Evolutionary conservation across 2,113 vertebrate genomes (phyloP).

Genomic region (Oncorhynchus kisutch): DNA sequence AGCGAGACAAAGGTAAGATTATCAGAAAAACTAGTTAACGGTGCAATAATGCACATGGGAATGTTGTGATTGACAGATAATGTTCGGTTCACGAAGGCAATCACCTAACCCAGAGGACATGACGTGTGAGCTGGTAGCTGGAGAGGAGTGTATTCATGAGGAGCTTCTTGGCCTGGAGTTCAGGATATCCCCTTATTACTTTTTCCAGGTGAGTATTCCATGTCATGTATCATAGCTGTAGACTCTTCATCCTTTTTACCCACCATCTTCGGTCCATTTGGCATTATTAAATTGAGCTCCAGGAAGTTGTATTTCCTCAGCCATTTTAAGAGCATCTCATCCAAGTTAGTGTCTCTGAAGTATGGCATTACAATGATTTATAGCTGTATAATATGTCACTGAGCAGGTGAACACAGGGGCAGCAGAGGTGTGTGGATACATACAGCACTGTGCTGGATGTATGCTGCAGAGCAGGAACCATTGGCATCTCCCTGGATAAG

Average conservation of each 20-base stretch:
- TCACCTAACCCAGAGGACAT: conserved; percentile 86
- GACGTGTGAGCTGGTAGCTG: conserved; percentile 85
- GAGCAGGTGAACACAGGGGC: conserved; percentile 88
- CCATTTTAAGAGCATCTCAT: not conserved
- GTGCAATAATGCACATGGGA: not conserved
- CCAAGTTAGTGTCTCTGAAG: not conserved
- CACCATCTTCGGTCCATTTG: no score
- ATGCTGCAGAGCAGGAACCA: conserved; percentile 95
- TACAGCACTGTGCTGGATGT: conserved; percentile 87
- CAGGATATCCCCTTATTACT: conserved; percentile 92
- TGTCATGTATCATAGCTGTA: not conserved
- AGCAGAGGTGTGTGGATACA: conserved; percentile 84
- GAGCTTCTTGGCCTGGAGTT: conserved; percentile 90
- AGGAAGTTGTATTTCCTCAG: no score
- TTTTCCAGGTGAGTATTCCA: conserved; percentile 85
- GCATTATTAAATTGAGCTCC: no score
- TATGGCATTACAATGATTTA: not conserved
- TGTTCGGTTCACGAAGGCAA: conserved; percentile 69
- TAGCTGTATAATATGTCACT: not conserved
- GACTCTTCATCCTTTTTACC: no score
- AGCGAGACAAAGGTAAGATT: conserved; percentile 87
- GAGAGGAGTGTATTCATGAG: conserved; percentile 86
- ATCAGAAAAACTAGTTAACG: not conserved
- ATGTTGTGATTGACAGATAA: not conserved
- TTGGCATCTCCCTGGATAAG: conserved; percentile 92